phyloP scores from a whole-genome alignment of 2,113 vertebrate genomes.

The Caloenas nicobarica region DNA sequence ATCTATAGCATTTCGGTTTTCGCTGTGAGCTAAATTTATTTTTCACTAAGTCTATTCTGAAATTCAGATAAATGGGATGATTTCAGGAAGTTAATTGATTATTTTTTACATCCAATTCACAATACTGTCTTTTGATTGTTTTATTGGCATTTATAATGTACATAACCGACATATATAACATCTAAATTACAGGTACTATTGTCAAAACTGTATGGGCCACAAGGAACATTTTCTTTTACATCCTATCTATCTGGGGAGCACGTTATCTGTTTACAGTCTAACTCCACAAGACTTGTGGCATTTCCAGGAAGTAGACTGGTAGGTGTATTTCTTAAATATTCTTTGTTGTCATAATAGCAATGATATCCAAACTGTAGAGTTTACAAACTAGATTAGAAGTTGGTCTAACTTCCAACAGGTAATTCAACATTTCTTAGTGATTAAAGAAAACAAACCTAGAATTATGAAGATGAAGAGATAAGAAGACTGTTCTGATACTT shows the following conservation, averaged over 20 bases:
- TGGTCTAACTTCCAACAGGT: background rate
- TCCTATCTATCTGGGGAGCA: conserved; percentile 84
- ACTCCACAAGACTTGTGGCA: conserved; percentile 84
- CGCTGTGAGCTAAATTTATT: fast-evolving
- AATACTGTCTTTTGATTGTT: background rate
- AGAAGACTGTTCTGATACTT: background rate
- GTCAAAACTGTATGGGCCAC: conserved; percentile 82
- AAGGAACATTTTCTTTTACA: conserved; percentile 86
- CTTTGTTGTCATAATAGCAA: background rate
- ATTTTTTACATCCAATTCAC: background rate
- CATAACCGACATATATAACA: background rate
- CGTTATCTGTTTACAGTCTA: conserved; percentile 86
- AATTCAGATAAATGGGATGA: background rate
- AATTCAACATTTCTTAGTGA: fast-evolving
- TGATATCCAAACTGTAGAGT: background rate
- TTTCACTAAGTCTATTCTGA: background rate
- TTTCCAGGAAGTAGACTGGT: conserved; percentile 84
- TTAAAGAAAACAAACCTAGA: background rate
- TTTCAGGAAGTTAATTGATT: background rate
- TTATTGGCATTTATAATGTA: background rate
- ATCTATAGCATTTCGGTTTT: background rate
- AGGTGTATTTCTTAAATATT: conserved; percentile 47
- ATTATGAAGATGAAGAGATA: background rate
- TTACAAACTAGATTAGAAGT: background rate
- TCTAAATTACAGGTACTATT: conserved; percentile 76